Percentiles rank a stretch among this genome's conserved stretches.
Evolutionary conservation across 2,113 vertebrate genomes (phyloP).

Genomic region (Pogonocichla stellata): DNA sequence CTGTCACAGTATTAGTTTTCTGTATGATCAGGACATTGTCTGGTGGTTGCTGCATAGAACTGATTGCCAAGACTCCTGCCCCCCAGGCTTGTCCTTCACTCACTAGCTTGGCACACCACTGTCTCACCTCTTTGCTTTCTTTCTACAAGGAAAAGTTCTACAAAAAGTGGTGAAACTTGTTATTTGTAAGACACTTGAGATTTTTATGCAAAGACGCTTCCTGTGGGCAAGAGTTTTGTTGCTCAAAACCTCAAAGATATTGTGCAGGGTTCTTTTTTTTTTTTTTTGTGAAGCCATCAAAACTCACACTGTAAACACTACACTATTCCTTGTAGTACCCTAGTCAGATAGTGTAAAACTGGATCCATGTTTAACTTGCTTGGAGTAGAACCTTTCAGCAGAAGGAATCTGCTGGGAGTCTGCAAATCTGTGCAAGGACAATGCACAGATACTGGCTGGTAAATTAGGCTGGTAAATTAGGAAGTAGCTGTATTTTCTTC

Average conservation of each 20-base stretch:
- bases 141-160: neutral
- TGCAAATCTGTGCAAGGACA: neutral
- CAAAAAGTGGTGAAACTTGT: neutral
- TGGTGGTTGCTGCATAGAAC: neutral
- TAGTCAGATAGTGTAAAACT: neutral
- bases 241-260: neutral
- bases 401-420: neutral
- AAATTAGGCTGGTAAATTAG: neutral
- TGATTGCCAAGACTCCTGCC: neutral
- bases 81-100: neutral
- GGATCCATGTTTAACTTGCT: neutral
- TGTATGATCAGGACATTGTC: rapidly evolving
- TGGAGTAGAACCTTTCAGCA: neutral
- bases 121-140: neutral
- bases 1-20: neutral
- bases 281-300: neutral
- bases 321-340: neutral
- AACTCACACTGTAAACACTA: neutral
- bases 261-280: neutral
- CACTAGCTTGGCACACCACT: neutral
- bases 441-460: neutral
- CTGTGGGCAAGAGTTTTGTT: neutral
- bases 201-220: neutral
- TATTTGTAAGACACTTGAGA: neutral
- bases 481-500: neutral